A percentile compares a stretch with the other conserved stretches of the same genome.
Evolutionary conservation across 2,797 vertebrate genomes (phyloP).

Genomic region (Triplophysa yarkandensis): DNA sequence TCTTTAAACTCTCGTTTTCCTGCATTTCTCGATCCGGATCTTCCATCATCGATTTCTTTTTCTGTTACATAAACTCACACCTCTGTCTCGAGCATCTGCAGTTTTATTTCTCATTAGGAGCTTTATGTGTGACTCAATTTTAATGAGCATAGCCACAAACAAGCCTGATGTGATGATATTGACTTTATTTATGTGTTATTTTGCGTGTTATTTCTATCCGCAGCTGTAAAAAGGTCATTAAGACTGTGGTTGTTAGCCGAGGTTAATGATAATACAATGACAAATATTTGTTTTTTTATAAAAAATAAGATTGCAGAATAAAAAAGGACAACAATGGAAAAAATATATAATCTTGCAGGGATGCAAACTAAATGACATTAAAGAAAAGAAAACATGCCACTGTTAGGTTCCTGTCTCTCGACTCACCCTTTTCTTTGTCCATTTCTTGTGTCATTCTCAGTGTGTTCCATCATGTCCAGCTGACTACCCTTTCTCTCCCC

Average conservation of each 20-base stretch:
- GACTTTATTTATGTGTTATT: neutral
- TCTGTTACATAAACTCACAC: slow-evolving; percentile 22
- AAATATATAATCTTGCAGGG: too few relatives aligned
- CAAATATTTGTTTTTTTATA: neutral
- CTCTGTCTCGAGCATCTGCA: slow-evolving; percentile 59
- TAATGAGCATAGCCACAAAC: slow-evolving; percentile 54
- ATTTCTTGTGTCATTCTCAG: neutral
- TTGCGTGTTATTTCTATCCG: neutral
- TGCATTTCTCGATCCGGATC: neutral
- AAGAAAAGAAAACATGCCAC: too few relatives aligned
- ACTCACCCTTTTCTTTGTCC: slow-evolving; percentile 33
- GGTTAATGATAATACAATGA: neutral
- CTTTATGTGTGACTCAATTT: slow-evolving; percentile 63
- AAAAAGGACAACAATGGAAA: neutral
- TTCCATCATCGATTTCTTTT: neutral
- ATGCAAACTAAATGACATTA: neutral
- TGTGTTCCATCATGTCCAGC: neutral
- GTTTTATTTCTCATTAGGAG: slow-evolving; percentile 64
- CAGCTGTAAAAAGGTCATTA: neutral
- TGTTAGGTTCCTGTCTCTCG: too few relatives aligned
- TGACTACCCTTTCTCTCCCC: slow-evolving; percentile 16
- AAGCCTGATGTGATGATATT: neutral
- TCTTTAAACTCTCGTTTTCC: neutral
- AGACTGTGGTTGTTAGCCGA: neutral
- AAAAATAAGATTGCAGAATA: neutral